A percentile compares a stretch with the other conserved stretches of the same genome.
These are phyloP conservation scores for Caranx melampygus DNA, from an alignment of 2,113 vertebrate genomes.

Conservation along the genomic window DNA sequence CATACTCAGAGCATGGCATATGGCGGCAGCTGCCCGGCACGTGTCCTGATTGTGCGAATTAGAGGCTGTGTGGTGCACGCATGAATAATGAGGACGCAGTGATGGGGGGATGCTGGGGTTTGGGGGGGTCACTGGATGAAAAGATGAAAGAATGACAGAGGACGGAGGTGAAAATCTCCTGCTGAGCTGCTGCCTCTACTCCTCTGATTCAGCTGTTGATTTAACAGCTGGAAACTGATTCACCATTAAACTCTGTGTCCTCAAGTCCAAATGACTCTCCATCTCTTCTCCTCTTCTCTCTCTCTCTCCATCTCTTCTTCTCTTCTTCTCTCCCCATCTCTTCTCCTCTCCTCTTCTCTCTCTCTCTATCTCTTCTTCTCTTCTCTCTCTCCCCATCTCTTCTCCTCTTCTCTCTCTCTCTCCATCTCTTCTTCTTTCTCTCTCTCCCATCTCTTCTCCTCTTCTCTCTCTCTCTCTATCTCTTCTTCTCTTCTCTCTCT, in stretches of 20 bases:
- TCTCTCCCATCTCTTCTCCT: no score
- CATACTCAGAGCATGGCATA: slow-evolving; percentile 58
- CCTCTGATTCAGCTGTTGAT: slow-evolving; percentile 63
- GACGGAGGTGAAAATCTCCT: slow-evolving; percentile 46
- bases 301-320: slow-evolving; percentile 24
- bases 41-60: slow-evolving; percentile 60
- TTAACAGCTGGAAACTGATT: slow-evolving; percentile 54
- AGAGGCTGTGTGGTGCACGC: slow-evolving; percentile 44
- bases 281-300: slow-evolving; percentile 18
- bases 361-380: no score
- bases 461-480: no score
- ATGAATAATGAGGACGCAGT: slow-evolving; percentile 59
- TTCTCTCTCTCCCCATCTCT: no score
- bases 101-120: no score
- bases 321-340: no score
- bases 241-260: slow-evolving; percentile 32
- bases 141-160: slow-evolving; percentile 59
- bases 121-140: slow-evolving; percentile 33
- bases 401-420: no score
- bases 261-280: not conserved
- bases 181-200: slow-evolving; percentile 40
- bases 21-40: slow-evolving; percentile 69
- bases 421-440: no score
- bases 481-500: no score
- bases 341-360: no score